Conservation (phyloP, 2,888 invertebrate species). For the Ophion costatus region DNA sequence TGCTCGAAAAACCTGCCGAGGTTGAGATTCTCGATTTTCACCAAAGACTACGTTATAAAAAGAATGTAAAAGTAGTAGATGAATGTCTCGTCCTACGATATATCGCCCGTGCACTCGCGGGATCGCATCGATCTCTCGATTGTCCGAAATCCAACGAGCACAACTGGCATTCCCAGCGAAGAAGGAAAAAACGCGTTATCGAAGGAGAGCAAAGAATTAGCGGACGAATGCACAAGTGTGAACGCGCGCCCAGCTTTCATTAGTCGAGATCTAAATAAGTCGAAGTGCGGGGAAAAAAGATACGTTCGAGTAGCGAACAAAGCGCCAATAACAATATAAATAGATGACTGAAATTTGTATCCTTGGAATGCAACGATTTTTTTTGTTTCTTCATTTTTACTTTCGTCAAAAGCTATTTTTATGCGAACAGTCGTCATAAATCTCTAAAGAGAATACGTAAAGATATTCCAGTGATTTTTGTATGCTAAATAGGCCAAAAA, state of each 20-base stretch:
- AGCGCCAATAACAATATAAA: slow-evolving; percentile 42
- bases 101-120: slow-evolving; percentile 55
- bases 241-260: slow-evolving; percentile 51
- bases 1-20: slow-evolving; percentile 11
- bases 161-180: slow-evolving; percentile 26
- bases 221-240: slow-evolving; percentile 55
- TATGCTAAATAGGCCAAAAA: neutral
- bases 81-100: slow-evolving; percentile 29
- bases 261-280: slow-evolving; percentile 27
- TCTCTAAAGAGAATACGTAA: neutral
- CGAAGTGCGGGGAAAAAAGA: neutral
- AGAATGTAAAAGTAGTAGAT: slow-evolving; percentile 6
- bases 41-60: slow-evolving; percentile 59
- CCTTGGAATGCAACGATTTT: neutral
- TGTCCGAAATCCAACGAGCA: slow-evolving; percentile 41
- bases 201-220: slow-evolving; percentile 22
- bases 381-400: neutral
- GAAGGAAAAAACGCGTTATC: neutral
- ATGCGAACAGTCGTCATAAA: neutral
- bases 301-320: slow-evolving; percentile 4
- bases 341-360: neutral
- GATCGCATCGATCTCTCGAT: slow-evolving; percentile 33
- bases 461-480: neutral
- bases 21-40: slow-evolving; percentile 49
- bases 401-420: neutral